Conservation (phyloP, 2,888 invertebrate species). For the Sussaba pulchella region DNA sequence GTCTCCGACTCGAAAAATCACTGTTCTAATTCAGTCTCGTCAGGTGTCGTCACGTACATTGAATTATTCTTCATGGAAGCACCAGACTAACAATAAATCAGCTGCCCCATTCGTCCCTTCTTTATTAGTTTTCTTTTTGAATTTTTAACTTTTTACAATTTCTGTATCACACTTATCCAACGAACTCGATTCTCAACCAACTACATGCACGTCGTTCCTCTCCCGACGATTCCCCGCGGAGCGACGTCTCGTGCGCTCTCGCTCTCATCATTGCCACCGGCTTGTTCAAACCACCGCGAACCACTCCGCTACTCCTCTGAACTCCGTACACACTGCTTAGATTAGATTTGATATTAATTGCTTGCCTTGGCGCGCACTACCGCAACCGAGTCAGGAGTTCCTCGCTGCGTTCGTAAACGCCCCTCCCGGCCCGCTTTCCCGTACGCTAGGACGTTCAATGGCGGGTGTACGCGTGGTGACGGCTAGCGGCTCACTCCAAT, state of each 20-base stretch:
- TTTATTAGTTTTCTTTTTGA: too few relatives aligned
- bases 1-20: too few relatives aligned
- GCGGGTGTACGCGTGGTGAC: constrained; percentile 8
- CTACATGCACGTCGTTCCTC: background rate
- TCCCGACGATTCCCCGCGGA: constrained; percentile 6
- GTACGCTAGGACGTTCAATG: constrained; percentile 19
- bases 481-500: constrained; percentile 20
- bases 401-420: constrained; percentile 33
- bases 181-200: constrained; percentile 25
- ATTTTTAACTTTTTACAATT: too few relatives aligned
- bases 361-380: constrained; percentile 61
- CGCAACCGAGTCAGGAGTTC: constrained; percentile 47
- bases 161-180: constrained; percentile 40
- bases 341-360: constrained; percentile 76
- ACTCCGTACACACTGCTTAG: constrained; percentile 71
- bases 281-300: constrained; percentile 68
- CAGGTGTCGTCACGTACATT: background rate
- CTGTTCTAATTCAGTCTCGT: background rate
- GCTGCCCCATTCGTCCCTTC: background rate
- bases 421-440: too few relatives aligned
- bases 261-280: constrained; percentile 65
- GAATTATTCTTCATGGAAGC: background rate
- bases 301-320: constrained; percentile 66
- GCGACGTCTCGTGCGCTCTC: constrained; percentile 52
- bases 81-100: background rate